phyloP scores from a whole-genome alignment of 2,888 invertebrate genomes.

The Bombylius major region DNA sequence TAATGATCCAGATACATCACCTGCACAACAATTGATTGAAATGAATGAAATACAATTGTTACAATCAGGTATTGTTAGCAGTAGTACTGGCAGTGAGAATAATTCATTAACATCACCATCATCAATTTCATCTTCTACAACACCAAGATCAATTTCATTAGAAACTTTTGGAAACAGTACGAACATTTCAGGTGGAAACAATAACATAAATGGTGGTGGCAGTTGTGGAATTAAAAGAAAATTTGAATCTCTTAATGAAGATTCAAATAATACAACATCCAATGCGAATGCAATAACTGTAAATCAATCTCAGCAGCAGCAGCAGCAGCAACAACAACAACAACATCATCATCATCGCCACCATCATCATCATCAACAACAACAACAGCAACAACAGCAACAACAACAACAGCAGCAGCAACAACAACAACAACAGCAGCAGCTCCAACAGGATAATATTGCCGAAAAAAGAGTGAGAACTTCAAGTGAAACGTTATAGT shows the following conservation, averaged over 20 bases:
- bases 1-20: constrained; percentile 2
- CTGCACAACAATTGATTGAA: not conserved
- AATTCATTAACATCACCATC: not conserved
- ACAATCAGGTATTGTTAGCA: not conserved
- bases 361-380: not conserved
- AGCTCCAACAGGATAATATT: not conserved
- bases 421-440: constrained; percentile 6
- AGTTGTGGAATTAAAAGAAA: constrained; percentile 12
- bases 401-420: not conserved
- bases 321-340: constrained; percentile 30
- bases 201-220: not conserved
- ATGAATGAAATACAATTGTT: not conserved
- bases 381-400: not conserved
- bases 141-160: not conserved
- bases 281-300: not conserved
- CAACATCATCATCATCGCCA: not conserved
- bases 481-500: constrained; percentile 16
- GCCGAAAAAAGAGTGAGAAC: constrained; percentile 21
- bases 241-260: constrained; percentile 11
- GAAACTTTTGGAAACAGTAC: not conserved
- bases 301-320: constrained; percentile 19
- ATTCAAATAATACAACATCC: not conserved
- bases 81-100: not conserved
- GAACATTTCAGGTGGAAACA: not conserved
- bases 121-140: not conserved